Evolutionary conservation across 2,888 invertebrate species (phyloP), one percentile per base, ranked within the genome.

Genomic region (Acheta domesticus): DNA sequence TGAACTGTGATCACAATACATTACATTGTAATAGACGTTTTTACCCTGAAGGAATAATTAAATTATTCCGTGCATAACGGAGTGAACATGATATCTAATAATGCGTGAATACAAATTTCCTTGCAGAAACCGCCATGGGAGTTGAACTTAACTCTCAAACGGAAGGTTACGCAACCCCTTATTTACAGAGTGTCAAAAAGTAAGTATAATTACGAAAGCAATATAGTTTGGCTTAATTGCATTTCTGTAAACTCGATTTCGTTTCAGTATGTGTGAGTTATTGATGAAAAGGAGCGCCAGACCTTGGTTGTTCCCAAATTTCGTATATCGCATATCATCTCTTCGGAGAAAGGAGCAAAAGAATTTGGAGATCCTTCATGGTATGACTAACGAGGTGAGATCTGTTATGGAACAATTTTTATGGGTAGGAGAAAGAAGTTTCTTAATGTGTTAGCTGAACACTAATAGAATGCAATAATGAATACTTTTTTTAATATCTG

Each of bases 261-360:
- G 8, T 36, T 62, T 14, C 62, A 62, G 62, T 19, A n/a, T 19
- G n/a, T 19, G n/a, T 62, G 62, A 62, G n/a, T 14, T 62, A 62
- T 16, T 62, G n/a, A n/a, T 62, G n/a, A 62, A 62, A 62, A 62
- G 62, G n/a, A n/a, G 14, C 5, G 3, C 62, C 20, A 80, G 75
- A 48, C 80, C 80, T 0, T 80, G 80, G 80, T 79, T 80, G 12
- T 77, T 77, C 4, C 79, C 75, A 5, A 77, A 80, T n/a, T 5
- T 74, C 4, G 49, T 77, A 16, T 80, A 79, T 62, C 19, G 20
- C 19, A 23, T 79, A 23, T 75, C 77, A 12, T 73, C 80, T 2
- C 77, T 75, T 16, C 79, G 80, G 0, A 79, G 79, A 12, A 2
- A 76, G 12, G 78, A 79, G 16, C 74, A 78, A 50, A 81, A 74